Evolutionary conservation across 2,888 invertebrate genomes (phyloP), one percentile per base, ranked within the genome.

Genomic region (Agrochola litura): DNA sequence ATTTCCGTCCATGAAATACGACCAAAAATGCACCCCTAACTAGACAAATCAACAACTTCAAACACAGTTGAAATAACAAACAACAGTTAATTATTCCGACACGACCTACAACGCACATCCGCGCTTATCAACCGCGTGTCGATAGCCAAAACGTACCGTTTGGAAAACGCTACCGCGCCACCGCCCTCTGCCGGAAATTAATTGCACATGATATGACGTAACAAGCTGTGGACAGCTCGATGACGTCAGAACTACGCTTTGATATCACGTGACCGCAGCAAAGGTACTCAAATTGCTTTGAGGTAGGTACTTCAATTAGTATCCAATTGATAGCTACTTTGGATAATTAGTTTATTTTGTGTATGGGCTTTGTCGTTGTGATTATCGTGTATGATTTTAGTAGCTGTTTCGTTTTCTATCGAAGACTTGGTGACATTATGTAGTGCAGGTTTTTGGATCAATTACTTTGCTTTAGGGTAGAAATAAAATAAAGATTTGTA

Each of bases 231-330:
- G 76, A 83, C 77, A 84, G 52, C 54, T 73, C 75, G 72, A 68
- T 84, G 81, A 86, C 71, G 73, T 86, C 70, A 77, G 63, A 70
- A 67, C 56, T 78, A 67, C 77, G 84, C 79, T 63, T 66, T 76
- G 49, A 84, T 88, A 84, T 86, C 87, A 87, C 83, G 84, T 74
- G 86, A 90, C 90, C 90, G 76, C 90, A 86, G 85, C 84, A 92
- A 90, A 90, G 89, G 87, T 84, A 82, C 77, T 75, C 81, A 73
- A 81, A 86, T 82, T 85, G 86, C 72, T 82, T 37, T 72, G 77
- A 74, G 67, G 73, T 66, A 74, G 67, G 73, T 66, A 83, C 82
- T 77, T 81, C 92, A 91, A 91, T 91, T 91, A 90, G 85, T 84
- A 79, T 73, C 83, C 66, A 87, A 87, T 89, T 82, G 79, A 77